Percentiles rank a stretch among this genome's conserved stretches.
Conservation (phyloP, 2,888 invertebrate genomes). For the Perithous albicinctus region DNA sequence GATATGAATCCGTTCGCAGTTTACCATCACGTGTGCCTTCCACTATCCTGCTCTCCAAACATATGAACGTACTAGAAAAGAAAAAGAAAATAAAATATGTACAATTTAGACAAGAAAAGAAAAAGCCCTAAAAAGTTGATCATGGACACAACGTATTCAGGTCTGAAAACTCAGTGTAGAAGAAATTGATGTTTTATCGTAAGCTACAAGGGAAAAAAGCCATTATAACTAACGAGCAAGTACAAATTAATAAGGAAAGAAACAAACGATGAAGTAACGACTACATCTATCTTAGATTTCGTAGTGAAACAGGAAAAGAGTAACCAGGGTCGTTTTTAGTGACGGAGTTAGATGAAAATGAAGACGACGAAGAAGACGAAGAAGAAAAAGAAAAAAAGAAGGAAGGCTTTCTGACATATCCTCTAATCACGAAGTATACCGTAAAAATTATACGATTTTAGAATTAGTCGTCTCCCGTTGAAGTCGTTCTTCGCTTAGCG, state of each 20-base stretch:
- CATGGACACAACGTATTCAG: conserved; percentile 81
- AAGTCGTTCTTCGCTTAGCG: conserved; percentile 60
- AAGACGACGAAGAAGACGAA: no score
- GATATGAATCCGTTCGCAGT: conserved; percentile 60
- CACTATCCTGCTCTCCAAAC: conserved; percentile 77
- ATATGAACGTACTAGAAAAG: conserved; percentile 70
- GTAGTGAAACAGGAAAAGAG: conserved; percentile 71
- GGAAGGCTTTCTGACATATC: conserved; percentile 81
- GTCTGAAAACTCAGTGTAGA: conserved; percentile 80
- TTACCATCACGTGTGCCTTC: conserved; percentile 69
- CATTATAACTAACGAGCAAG: conserved; percentile 84
- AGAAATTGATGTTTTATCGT: conserved; percentile 77
- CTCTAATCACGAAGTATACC: conserved; percentile 83
- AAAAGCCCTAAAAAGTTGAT: conserved; percentile 77
- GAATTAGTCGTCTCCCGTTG: conserved; percentile 65
- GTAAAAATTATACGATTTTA: conserved; percentile 82
- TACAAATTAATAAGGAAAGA: conserved; percentile 83
- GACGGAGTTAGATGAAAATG: conserved; percentile 11
- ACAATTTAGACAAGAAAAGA: conserved; percentile 37
- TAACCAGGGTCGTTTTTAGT: conserved; percentile 19
- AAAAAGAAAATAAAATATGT: conserved; percentile 21
- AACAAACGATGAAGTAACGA: conserved; percentile 74
- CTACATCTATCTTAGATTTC: conserved; percentile 81
- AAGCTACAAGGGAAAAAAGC: conserved; percentile 79
- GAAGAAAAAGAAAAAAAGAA: no score